phyloP scores from a whole-genome alignment of 2,113 vertebrate genomes.

The Nothocercus nigrocapillus region DNA sequence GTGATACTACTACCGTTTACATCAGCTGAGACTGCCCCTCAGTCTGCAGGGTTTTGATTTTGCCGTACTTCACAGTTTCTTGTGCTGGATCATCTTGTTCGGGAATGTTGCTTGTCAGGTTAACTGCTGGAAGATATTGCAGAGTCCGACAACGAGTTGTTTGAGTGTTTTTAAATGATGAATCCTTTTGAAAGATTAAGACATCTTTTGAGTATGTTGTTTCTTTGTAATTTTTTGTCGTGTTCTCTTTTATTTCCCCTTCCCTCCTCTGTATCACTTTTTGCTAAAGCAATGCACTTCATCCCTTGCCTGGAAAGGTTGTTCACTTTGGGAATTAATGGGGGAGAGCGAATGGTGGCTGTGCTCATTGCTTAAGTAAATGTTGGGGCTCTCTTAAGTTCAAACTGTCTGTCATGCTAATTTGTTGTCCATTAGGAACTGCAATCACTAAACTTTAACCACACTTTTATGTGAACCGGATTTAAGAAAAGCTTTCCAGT shows the following conservation, averaged over 20 bases:
- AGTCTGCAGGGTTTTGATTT: background rate
- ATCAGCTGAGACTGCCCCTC: background rate
- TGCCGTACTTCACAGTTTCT: slow-evolving; percentile 16
- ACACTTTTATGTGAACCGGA: background rate
- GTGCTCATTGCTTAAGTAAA: slow-evolving; percentile 77
- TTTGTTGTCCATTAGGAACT: slow-evolving; percentile 67
- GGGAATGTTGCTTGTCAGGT: background rate
- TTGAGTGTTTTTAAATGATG: background rate
- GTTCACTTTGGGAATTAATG: slow-evolving; percentile 29
- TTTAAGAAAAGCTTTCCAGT: background rate
- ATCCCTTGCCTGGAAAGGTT: slow-evolving; percentile 67
- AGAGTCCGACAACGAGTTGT: background rate
- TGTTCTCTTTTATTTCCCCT: slow-evolving; percentile 54
- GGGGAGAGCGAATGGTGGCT: slow-evolving; percentile 61
- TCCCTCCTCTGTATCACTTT: slow-evolving; percentile 55
- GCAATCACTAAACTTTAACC: slow-evolving; percentile 36
- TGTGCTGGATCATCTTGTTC: background rate
- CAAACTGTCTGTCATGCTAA: slow-evolving; percentile 77
- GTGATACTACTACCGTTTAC: background rate
- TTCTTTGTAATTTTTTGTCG: slow-evolving; percentile 63
- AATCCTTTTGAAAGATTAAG: background rate
- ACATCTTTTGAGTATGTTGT: slow-evolving; percentile 41
- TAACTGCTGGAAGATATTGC: background rate
- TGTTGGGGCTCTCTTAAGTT: slow-evolving; percentile 73
- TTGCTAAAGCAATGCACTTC: slow-evolving; percentile 72